phyloP scores from a whole-genome alignment of 2,797 vertebrate genomes.

The Macropodus opercularis region DNA sequence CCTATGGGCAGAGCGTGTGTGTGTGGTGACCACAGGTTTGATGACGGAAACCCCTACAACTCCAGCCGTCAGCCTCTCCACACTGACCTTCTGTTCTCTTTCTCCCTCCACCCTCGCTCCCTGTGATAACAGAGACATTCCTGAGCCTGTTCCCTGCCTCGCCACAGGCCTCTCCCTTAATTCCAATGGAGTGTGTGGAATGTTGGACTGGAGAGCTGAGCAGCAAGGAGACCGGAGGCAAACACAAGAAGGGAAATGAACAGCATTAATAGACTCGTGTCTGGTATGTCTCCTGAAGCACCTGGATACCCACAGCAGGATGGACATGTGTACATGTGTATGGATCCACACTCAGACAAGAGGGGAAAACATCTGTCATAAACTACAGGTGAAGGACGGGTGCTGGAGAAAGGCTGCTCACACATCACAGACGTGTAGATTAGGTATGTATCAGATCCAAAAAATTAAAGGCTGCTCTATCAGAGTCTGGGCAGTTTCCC shows the following conservation, averaged over 20 bases:
- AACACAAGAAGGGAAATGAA: constrained; percentile 79
- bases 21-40: constrained; percentile 58
- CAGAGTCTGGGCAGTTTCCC: constrained; percentile 28
- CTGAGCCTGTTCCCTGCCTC: constrained; percentile 74
- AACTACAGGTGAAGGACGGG: no score
- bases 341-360: constrained; percentile 3
- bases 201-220: constrained; percentile 66
- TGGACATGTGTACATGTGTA: constrained; percentile 19
- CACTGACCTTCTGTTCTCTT: constrained; percentile 68
- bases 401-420: constrained; percentile 35
- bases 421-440: constrained; percentile 55
- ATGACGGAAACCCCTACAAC: constrained; percentile 44
- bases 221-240: constrained; percentile 48
- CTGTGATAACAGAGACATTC: constrained; percentile 83
- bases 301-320: constrained; percentile 47
- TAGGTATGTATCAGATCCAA: constrained; percentile 52
- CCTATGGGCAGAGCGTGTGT: constrained; percentile 33
- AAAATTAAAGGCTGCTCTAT: constrained; percentile 15
- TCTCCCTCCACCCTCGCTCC: constrained; percentile 70
- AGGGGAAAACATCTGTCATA: constrained; percentile 52
- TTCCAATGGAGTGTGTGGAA: constrained; percentile 79
- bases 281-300: constrained; percentile 61
- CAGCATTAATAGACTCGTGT: constrained; percentile 70
- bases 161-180: constrained; percentile 78
- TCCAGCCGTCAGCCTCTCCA: constrained; percentile 55